Evolutionary conservation across 2,113 vertebrate genomes (phyloP).

Genomic region (Misgurnus anguillicaudatus): DNA sequence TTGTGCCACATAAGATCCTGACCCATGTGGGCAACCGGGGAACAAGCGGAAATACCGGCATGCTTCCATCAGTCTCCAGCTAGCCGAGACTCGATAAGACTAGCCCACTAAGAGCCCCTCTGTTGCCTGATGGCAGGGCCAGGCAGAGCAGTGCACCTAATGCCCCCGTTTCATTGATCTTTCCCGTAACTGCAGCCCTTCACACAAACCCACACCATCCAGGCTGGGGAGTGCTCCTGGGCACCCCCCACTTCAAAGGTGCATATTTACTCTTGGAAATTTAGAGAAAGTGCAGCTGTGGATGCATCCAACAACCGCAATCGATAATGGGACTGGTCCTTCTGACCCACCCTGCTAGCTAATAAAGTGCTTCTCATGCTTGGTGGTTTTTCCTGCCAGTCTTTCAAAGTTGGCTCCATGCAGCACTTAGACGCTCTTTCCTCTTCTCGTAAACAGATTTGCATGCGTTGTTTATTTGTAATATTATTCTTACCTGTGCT

Average conservation of each 20-base stretch:
- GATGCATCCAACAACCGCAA: slow-evolving; percentile 95
- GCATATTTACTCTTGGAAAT: slow-evolving; percentile 99
- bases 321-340: slow-evolving; percentile 96
- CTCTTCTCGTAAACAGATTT: slow-evolving; percentile 91
- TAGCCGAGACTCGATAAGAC: slow-evolving; percentile 69
- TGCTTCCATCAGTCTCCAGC: slow-evolving; percentile 53
- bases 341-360: slow-evolving; percentile 83
- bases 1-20: slow-evolving; percentile 26
- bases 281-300: slow-evolving; percentile 99
- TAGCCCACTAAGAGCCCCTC: slow-evolving; percentile 65
- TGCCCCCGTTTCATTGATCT: slow-evolving; percentile 97
- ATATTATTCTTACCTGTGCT: slow-evolving; percentile 11
- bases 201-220: slow-evolving; percentile 94
- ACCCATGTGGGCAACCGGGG: slow-evolving; percentile 22
- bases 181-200: slow-evolving; percentile 99
- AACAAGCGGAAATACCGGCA: slow-evolving; percentile 58
- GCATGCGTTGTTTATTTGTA: slow-evolving; percentile 57
- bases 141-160: slow-evolving; percentile 87
- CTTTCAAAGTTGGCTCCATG: slow-evolving; percentile 91
- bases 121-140: slow-evolving; percentile 80
- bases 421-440: slow-evolving; percentile 91
- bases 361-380: slow-evolving; percentile 99
- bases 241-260: slow-evolving; percentile 98
- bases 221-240: slow-evolving; percentile 95
- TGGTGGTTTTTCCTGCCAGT: slow-evolving; percentile 86